Conservation (phyloP, 2,888 invertebrate genomes). For the Rhagium mordax region DNA sequence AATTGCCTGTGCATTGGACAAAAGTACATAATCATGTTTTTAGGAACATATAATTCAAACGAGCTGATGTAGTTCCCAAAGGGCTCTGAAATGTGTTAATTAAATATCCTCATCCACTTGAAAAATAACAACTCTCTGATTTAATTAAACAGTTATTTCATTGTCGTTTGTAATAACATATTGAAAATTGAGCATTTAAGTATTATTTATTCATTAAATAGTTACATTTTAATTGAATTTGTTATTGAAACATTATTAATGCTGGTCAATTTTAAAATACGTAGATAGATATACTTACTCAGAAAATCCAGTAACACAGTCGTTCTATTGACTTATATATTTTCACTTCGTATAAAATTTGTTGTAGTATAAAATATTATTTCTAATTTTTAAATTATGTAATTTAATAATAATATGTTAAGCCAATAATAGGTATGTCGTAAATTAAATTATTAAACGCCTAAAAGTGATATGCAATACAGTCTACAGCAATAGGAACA, state of each 20-base stretch:
- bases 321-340: too few species aligned
- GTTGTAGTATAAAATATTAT: too few species aligned
- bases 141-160: not conserved
- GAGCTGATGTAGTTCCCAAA: not conserved
- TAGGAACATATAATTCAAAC: not conserved
- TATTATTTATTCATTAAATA: not conserved
- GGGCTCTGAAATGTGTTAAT: slow-evolving; percentile 15
- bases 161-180: slow-evolving; percentile 8
- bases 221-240: not conserved
- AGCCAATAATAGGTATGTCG: too few species aligned
- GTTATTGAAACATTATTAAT: not conserved
- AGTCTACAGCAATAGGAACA: too few species aligned
- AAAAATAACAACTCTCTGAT: slow-evolving; percentile 19
- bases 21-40: not conserved
- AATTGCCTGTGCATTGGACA: not conserved
- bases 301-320: too few species aligned
- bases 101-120: slow-evolving; percentile 22
- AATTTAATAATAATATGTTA: too few species aligned
- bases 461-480: too few species aligned
- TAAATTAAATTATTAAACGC: too few species aligned
- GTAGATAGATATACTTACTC: too few species aligned
- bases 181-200: slow-evolving; percentile 16
- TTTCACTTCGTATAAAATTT: too few species aligned
- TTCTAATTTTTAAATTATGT: too few species aligned
- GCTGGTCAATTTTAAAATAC: too few species aligned